Evolutionary conservation across 2,113 vertebrate species (phyloP).

Genomic region (Melanocharis versteri): DNA sequence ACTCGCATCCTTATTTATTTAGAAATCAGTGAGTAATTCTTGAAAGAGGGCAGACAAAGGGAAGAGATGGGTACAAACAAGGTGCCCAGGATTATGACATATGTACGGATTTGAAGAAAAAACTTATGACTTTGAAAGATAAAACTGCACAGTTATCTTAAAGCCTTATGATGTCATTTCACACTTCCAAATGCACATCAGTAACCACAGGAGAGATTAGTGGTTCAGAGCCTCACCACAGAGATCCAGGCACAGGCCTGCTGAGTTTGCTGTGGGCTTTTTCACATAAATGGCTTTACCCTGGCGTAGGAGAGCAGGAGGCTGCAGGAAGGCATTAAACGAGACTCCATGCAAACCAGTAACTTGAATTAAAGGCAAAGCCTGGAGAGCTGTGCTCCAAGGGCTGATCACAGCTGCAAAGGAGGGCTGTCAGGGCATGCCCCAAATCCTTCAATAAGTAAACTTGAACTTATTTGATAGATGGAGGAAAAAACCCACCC

Average conservation of each 20-base stretch:
- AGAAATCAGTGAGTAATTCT: background rate
- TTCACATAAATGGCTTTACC: background rate
- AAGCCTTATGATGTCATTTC: background rate
- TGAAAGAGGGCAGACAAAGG: background rate
- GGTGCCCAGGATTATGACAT: background rate
- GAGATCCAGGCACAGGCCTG: background rate
- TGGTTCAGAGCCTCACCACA: background rate
- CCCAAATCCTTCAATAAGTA: background rate
- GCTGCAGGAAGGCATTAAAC: background rate
- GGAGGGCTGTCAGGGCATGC: background rate
- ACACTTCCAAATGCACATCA: background rate
- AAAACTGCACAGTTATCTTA: background rate
- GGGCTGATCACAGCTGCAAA: background rate
- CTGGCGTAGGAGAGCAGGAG: fast-evolving
- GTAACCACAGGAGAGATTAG: background rate
- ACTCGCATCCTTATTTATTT: background rate
- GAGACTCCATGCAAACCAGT: background rate
- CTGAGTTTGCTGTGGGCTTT: background rate
- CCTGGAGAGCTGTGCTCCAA: background rate
- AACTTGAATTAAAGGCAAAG: background rate
- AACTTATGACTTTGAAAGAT: background rate
- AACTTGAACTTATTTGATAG: background rate
- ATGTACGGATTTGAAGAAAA: background rate
- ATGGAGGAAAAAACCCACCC: fast-evolving
- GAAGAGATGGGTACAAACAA: background rate